phyloP scores from a whole-genome alignment of 1,140 invertebrate genomes.

The Ptiloglossa arizonensis region DNA sequence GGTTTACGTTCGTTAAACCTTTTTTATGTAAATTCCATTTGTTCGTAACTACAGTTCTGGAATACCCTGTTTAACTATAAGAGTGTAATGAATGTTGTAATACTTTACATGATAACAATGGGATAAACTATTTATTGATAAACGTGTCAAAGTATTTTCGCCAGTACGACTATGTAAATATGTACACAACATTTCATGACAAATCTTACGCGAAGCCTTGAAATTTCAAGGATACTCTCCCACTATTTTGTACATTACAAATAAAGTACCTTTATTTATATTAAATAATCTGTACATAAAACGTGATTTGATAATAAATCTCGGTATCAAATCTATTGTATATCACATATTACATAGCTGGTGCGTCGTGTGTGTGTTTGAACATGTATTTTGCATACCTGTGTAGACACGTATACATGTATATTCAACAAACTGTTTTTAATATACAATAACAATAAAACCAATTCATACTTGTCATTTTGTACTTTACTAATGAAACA shows the following conservation, averaged over 20 bases:
- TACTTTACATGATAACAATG: neutral
- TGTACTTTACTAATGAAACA: conserved; percentile 52
- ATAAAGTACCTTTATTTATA: conserved; percentile 74
- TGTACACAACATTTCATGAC: conserved; percentile 66
- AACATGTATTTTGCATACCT: conserved; percentile 53
- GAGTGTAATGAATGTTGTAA: neutral
- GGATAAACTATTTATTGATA: conserved; percentile 30
- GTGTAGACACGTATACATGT: conserved; percentile 23
- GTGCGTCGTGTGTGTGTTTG: conserved; percentile 8
- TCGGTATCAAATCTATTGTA: conserved; percentile 24
- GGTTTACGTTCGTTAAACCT: no score
- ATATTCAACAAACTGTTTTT: conserved; percentile 53
- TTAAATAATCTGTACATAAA: conserved; percentile 73
- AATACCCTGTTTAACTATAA: neutral
- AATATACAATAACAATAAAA: conserved; percentile 55
- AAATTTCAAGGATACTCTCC: conserved; percentile 27
- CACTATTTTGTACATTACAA: conserved; percentile 72
- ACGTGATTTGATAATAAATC: conserved; percentile 31
- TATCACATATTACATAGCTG: conserved; percentile 17
- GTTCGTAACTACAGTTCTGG: neutral
- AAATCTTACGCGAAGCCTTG: conserved; percentile 36
- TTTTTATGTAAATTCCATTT: neutral
- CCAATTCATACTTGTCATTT: conserved; percentile 53
- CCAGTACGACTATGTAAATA: conserved; percentile 53
- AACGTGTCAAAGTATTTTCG: conserved; percentile 42